A percentile compares a stretch with the other conserved stretches of the same genome.
Evolutionary conservation across 2,888 invertebrate species (phyloP).

Genomic region (Hartigia nigra): DNA sequence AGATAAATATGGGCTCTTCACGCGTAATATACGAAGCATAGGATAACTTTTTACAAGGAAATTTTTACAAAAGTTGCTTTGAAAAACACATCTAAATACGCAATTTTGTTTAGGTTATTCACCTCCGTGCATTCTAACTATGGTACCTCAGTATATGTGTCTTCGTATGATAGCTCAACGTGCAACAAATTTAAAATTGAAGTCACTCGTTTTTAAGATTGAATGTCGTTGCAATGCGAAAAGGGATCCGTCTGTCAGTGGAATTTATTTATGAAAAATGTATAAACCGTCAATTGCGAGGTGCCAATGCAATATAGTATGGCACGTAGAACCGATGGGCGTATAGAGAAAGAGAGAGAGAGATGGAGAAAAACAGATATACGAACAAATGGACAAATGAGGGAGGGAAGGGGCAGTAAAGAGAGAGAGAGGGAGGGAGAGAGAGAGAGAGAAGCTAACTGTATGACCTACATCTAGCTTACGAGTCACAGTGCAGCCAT

Average conservation of each 20-base stretch:
- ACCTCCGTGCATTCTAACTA: neutral
- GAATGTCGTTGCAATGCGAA: constrained; percentile 1
- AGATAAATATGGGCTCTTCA: neutral
- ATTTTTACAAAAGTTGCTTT: neutral
- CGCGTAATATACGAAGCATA: neutral
- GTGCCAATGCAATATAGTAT: neutral
- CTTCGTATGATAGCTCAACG: neutral
- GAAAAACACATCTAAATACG: neutral
- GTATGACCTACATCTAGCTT: constrained; percentile 56
- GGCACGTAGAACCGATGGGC: neutral
- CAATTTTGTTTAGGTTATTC: neutral
- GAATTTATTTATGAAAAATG: constrained; percentile 55
- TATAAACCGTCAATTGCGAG: constrained; percentile 30
- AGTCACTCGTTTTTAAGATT: neutral
- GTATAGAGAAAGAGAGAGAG: neutral
- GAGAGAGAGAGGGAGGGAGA: neutral
- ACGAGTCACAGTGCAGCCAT: constrained; percentile 48
- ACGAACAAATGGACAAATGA: constrained; percentile 8
- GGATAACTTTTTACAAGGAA: neutral
- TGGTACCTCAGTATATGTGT: neutral
- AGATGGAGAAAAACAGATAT: neutral
- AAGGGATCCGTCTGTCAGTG: constrained; percentile 17
- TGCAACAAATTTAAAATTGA: neutral
- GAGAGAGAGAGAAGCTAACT: constrained; percentile 25
- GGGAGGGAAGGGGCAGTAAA: neutral